Conservation (phyloP, 2,888 invertebrate genomes). For the Augiades crinisus region DNA sequence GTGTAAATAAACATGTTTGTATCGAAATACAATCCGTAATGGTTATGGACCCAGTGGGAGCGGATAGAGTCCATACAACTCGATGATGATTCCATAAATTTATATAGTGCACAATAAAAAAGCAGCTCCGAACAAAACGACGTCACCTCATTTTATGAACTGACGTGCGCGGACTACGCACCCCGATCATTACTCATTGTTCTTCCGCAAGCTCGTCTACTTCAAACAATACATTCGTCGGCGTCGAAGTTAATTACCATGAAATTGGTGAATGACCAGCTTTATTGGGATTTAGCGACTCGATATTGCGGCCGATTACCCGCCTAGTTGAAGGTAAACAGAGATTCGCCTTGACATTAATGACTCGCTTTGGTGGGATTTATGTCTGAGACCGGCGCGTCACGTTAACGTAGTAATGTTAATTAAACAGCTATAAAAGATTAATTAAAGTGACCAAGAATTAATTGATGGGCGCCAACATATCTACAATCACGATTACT, state of each 20-base stretch:
- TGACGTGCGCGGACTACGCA: constrained; percentile 42
- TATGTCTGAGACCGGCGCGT: constrained; percentile 31
- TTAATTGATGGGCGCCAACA: constrained; percentile 34
- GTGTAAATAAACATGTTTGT: constrained; percentile 50
- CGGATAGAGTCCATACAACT: constrained; percentile 76
- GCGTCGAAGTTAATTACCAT: constrained; percentile 58
- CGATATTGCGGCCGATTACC: constrained; percentile 41
- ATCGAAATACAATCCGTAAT: constrained; percentile 73
- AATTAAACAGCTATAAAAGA: constrained; percentile 63
- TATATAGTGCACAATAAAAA: constrained; percentile 79
- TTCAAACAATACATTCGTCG: constrained; percentile 34
- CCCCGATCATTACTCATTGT: constrained; percentile 49
- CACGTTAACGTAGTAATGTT: constrained; percentile 53
- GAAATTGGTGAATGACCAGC: constrained; percentile 57
- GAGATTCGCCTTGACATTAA: constrained; percentile 62
- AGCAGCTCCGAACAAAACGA: constrained; percentile 68
- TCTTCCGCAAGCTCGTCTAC: constrained; percentile 41
- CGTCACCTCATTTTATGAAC: constrained; percentile 73
- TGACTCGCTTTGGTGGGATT: constrained; percentile 37
- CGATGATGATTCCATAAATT: constrained; percentile 80
- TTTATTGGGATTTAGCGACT: constrained; percentile 55
- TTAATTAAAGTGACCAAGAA: constrained; percentile 51
- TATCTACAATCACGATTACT: constrained; percentile 12
- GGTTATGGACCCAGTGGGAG: constrained; percentile 71
- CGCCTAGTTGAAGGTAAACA: constrained; percentile 39